Base-by-base conservation (phyloP, 2,113 vertebrate species). In the Rhabdomys dilectus region DNA sequence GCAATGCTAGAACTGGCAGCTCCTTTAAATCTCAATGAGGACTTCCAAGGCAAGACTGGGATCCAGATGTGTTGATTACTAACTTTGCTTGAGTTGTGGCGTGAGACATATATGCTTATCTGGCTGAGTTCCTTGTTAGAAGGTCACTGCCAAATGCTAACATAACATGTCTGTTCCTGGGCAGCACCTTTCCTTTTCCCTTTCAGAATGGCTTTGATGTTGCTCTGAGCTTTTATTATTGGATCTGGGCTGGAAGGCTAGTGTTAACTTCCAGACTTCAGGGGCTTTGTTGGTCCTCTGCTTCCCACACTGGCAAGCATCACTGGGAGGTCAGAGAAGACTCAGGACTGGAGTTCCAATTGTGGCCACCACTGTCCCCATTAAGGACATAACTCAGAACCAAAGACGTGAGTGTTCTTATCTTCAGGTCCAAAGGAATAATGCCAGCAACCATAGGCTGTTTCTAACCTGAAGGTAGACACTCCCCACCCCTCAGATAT, bases 141-240 rank as follows among this genome's bases (percentile, higher is more conserved):
- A 95, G 68, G 88, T 94, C 91, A 68, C 60, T 64, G 22, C 81
- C 45, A 86, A 96, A 76, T 48, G 82, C 87, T 91, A 62, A 93
- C 95, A 80, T 68, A 64, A 53, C 88, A 60, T 16, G 24, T 87
- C 60, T 86, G 77, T 89, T 92, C 82, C 89, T 76, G 53, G 53
- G 92, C 34, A 68, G 10, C 11, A 7, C 51, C 91, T 91, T 87
- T 78, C 62, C 68, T 58, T 91, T 92, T 90, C 53, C 24, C 39
- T 80, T 88, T 96, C 75, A 82, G 75, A 90, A 91, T 88, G 4
- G 12, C 89, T 98, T 97, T 97, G 97, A 93, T 97, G 96, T 94
- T 93, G 73, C 73, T 56, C 45, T 0, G 68, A 75, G 93, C 45
- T 93, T 92, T 97, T 78, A 84, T 29, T 56, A 13, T 88, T 88